These are phyloP conservation scores for Melanotaenia trifasciata DNA, from an alignment of 2,797 vertebrate species.

Conservation along the genomic window DNA sequence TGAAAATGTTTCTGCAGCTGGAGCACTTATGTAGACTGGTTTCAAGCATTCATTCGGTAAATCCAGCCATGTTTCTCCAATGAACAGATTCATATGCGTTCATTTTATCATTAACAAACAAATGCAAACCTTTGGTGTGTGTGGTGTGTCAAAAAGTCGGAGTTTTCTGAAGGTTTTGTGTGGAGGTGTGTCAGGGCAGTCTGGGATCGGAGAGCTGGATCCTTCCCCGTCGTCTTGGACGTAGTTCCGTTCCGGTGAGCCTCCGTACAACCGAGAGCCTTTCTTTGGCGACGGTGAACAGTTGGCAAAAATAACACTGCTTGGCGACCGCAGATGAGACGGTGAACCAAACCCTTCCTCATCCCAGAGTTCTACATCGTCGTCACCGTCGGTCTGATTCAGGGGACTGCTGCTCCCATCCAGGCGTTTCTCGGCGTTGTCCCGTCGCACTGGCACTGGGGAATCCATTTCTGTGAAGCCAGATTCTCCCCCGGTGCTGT, in stretches of 20 bases:
- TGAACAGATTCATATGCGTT: too few species aligned
- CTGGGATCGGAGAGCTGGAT: conserved; percentile 87
- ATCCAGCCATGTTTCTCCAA: not conserved
- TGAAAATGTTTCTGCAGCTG: too few species aligned
- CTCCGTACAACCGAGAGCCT: conserved; percentile 70
- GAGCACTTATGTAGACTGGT: not conserved
- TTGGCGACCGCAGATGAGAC: conserved; percentile 83
- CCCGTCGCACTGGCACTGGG: conserved; percentile 81
- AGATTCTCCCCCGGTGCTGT: conserved; percentile 94
- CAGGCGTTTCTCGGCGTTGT: conserved; percentile 47
- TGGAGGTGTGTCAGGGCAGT: conserved; percentile 93
- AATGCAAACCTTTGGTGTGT: conserved; percentile 93
- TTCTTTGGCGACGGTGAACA: conserved; percentile 87
- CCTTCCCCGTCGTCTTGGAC: conserved; percentile 75
- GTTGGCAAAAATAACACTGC: conserved; percentile 74
- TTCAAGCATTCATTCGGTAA: not conserved
- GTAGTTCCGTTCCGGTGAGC: conserved; percentile 72
- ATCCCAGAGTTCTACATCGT: conserved; percentile 88
- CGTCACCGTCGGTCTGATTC: conserved; percentile 70
- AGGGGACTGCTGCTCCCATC: conserved; percentile 75
- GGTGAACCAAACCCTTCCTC: conserved; percentile 91
- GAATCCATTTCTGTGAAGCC: conserved; percentile 95
- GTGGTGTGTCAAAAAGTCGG: conserved; percentile 95
- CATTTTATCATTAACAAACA: not conserved
- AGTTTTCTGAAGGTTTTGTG: conserved; percentile 97